A percentile compares a stretch with the other conserved stretches of the same genome.
phyloP scores from a whole-genome alignment of 2,797 vertebrate species.

The Oceanodroma leucorhoa region DNA sequence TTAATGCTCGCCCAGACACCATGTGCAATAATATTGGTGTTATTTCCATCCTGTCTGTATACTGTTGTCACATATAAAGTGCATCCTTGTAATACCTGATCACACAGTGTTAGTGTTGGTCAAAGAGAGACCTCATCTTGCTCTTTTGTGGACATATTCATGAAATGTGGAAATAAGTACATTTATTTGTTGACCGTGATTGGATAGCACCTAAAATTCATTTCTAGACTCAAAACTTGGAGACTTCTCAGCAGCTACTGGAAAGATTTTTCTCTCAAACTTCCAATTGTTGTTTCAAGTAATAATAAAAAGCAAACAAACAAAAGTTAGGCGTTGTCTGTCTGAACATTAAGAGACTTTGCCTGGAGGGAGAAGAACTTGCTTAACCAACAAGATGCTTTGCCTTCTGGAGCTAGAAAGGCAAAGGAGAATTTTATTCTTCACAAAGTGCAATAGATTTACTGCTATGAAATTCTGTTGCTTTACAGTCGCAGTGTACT shows the following conservation, averaged over 20 bases:
- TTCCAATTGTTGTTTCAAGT: constrained; percentile 77
- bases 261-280: constrained; percentile 82
- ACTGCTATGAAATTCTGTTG: constrained; percentile 78
- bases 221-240: constrained; percentile 80
- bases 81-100: constrained; percentile 77
- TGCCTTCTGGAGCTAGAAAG: constrained; percentile 71
- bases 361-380: constrained; percentile 70
- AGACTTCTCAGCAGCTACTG: constrained; percentile 80
- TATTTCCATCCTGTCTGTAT: constrained; percentile 88
- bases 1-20: constrained; percentile 84
- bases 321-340: constrained; percentile 76
- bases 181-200: constrained; percentile 79
- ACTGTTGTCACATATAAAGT: constrained; percentile 83
- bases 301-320: constrained; percentile 67
- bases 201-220: constrained; percentile 79
- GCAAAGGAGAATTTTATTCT: constrained; percentile 78
- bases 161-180: constrained; percentile 86
- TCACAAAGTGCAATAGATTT: constrained; percentile 87
- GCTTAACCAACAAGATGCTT: constrained; percentile 64
- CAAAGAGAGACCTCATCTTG: constrained; percentile 79
- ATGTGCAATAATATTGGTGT: constrained; percentile 90
- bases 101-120: constrained; percentile 79
- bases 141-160: constrained; percentile 82
- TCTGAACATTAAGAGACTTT: constrained; percentile 71
- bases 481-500: constrained; percentile 76